Conservation (phyloP, 2,888 invertebrate genomes). For the Entomobrya multifasciata region DNA sequence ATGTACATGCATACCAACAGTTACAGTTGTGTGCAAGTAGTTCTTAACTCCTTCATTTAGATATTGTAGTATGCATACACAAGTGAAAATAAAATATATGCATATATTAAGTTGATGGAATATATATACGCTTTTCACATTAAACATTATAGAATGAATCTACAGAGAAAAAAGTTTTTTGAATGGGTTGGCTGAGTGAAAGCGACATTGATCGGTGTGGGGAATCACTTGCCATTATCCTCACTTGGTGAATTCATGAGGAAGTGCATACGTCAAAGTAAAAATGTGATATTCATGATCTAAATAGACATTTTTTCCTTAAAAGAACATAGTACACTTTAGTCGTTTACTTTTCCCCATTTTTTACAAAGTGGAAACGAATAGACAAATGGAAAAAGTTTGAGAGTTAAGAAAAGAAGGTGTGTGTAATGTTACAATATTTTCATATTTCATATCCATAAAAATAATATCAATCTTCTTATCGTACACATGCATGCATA, state of each 20-base stretch:
- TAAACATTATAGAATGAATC: no score
- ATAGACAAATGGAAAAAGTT: constrained; percentile 9
- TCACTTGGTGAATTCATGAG: constrained; percentile 38
- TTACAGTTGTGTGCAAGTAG: no score
- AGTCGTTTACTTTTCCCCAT: background rate
- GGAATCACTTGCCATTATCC: constrained; percentile 54
- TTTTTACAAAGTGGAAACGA: background rate
- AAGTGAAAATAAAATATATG: no score
- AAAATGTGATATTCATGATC: constrained; percentile 19
- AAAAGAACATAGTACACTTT: no score
- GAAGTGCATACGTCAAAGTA: constrained; percentile 21
- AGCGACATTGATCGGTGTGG: constrained; percentile 65
- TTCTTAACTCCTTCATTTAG: no score
- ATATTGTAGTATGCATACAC: no score
- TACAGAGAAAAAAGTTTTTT: constrained; percentile 23
- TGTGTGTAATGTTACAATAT: constrained; percentile 12
- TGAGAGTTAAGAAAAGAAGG: background rate
- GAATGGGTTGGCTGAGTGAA: constrained; percentile 59
- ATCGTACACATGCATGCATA: constrained; percentile 12
- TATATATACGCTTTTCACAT: no score
- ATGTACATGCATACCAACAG: no score
- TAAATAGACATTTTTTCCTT: constrained; percentile 9
- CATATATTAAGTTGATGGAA: no score
- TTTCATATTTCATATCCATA: constrained; percentile 18
- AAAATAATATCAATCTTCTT: background rate